These are phyloP conservation scores for Beris morrisii DNA, from an alignment of 2,888 invertebrate species.

Conservation along the genomic window DNA sequence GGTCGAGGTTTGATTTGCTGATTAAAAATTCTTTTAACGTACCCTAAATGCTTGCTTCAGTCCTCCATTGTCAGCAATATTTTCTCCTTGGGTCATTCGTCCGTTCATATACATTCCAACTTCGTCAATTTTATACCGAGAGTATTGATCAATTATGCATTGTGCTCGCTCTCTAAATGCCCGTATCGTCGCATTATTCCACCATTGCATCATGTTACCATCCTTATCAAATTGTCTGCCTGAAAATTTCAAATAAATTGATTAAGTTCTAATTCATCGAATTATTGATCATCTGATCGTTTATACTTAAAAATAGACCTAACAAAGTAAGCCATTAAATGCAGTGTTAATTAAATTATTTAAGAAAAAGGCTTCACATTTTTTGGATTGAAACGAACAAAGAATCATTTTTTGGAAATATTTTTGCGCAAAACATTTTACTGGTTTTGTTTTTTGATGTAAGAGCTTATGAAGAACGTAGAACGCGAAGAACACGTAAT, in stretches of 20 bases:
- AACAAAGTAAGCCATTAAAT: no score
- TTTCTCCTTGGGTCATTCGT: constrained; percentile 82
- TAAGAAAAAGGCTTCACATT: no score
- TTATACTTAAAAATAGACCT: no score
- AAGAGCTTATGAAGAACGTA: no score
- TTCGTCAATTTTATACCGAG: constrained; percentile 78
- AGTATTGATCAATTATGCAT: constrained; percentile 87
- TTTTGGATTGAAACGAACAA: no score
- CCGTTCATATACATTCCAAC: constrained; percentile 72
- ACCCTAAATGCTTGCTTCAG: constrained; percentile 87
- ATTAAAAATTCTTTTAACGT: constrained; percentile 45
- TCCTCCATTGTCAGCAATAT: constrained; percentile 92
- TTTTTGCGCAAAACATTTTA: no score
- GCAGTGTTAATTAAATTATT: no score
- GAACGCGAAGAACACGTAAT: no score
- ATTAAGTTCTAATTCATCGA: not conserved
- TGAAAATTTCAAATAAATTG: constrained; percentile 44
- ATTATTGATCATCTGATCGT: no score
- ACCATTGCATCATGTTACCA: constrained; percentile 92
- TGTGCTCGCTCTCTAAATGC: constrained; percentile 79
- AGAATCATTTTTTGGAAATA: no score
- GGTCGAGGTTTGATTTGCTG: no score
- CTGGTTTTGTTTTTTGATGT: no score
- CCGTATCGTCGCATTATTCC: constrained; percentile 81
- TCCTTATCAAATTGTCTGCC: constrained; percentile 86